Evolutionary conservation across 2,888 invertebrate genomes (phyloP), one percentile per base, ranked within the genome.

Genomic region (Gastracanthus pulcherrimus): DNA sequence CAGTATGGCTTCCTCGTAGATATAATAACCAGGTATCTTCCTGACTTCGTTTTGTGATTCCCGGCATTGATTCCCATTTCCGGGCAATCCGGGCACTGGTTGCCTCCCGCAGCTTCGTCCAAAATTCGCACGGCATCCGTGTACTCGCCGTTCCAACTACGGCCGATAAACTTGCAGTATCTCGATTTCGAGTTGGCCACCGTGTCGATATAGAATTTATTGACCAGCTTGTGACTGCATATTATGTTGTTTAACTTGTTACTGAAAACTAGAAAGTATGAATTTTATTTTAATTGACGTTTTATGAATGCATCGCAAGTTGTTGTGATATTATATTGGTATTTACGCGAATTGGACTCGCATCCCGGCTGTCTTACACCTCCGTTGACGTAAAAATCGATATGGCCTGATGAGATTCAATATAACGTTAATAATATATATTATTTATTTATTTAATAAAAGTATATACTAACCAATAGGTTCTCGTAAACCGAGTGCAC

Each of bases 161-260:
- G 11, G 11, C 48, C 51, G 2, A 31, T 7, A 29, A 69, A 69
- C 29, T 51, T 69, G 16, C 48, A 48, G 6, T 36, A n/a, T 5
- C 11, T 64, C 2, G 41, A 58, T 29, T 3, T 29, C 13, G 16
- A n/a, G n/a, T 31, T 48, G 2, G 2, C 88, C 83, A 94, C 86
- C 0, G 94, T 93, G 86, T 94, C 94, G 0, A 93, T 94, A 84
- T 94, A 93, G 34, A 94, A 92, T 1, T 93, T 85, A 83, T 94
- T 93, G 0, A 94, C 92, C 0, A 94, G 92, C 0, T 94, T 94
- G 84, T 94, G 94, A 62, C 94, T 94, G 89, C 94, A 94, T 78
- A 94, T 92, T 2, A 94, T 93, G 0, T 69, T 41, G 13, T 58
- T 26, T 7, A 58, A 0, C 29, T 11, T 2, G 3, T 9, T 26